These are phyloP conservation scores for Zygothrica quintamaculata DNA, from an alignment of 2,888 invertebrate species.

Conservation along the genomic window DNA sequence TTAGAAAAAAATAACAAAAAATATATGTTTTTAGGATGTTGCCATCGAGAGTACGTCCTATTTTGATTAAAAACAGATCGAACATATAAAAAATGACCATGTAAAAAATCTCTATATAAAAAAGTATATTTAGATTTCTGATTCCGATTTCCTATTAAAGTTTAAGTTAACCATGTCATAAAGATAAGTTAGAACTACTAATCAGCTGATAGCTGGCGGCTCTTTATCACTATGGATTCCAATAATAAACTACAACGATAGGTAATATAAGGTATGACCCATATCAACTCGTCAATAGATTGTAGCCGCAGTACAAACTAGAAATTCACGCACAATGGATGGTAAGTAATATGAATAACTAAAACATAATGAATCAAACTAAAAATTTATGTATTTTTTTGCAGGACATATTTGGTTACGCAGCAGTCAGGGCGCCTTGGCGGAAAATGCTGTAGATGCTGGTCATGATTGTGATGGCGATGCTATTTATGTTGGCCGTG, in stretches of 20 bases:
- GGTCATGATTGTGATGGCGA: conserved; percentile 90
- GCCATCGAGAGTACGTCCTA: no score
- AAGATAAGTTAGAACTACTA: not conserved
- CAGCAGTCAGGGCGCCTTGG: conserved; percentile 76
- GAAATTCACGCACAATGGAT: not conserved
- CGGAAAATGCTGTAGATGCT: conserved; percentile 85
- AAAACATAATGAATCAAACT: not conserved
- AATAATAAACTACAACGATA: no score
- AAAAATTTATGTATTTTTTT: conserved; percentile 1
- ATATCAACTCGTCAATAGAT: no score
- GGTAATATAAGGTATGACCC: no score
- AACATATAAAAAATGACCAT: not conserved
- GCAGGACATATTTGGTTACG: conserved; percentile 85
- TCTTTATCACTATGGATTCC: no score
- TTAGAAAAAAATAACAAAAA: no score
- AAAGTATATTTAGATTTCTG: not conserved
- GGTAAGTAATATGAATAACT: not conserved
- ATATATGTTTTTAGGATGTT: no score
- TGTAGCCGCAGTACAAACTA: no score
- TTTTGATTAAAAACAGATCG: no score
- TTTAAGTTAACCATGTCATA: not conserved
- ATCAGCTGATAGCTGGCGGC: no score
- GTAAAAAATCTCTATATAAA: not conserved
- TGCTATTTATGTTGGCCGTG: conserved; percentile 90
- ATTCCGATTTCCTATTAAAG: not conserved